A percentile compares a stretch with the other conserved stretches of the same genome.
Evolutionary conservation across 1,140 invertebrate species (phyloP).

Genomic region (Lepidurus packardi): DNA sequence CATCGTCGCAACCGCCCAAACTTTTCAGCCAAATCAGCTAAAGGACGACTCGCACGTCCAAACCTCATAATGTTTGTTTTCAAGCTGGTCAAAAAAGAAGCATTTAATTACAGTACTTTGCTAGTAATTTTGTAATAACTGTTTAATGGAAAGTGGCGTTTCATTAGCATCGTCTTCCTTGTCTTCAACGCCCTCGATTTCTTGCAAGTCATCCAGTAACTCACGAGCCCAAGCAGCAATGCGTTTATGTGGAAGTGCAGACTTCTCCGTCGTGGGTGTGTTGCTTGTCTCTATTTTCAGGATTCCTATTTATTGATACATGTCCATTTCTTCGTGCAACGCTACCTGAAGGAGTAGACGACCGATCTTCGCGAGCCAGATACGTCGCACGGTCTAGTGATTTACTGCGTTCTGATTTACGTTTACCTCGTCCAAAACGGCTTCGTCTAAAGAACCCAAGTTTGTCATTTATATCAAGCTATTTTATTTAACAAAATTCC

Average conservation of each 20-base stretch:
- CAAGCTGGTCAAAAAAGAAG: constrained; percentile 14
- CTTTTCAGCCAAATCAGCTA: constrained; percentile 23
- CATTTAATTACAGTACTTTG: background rate
- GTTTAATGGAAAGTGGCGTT: constrained; percentile 30
- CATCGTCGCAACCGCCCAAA: constrained; percentile 30
- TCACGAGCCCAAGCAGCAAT: constrained; percentile 34
- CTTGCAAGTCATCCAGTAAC: constrained; percentile 32
- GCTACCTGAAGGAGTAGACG: constrained; percentile 25
- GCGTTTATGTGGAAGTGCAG: constrained; percentile 28
- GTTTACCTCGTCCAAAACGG: constrained; percentile 15
- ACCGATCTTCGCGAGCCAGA: background rate
- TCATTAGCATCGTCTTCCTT: constrained; percentile 30
- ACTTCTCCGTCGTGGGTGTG: constrained; percentile 7
- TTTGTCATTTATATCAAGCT: too few relatives aligned
- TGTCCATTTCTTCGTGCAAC: constrained; percentile 22
- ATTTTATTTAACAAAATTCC: too few relatives aligned
- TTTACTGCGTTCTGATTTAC: constrained; percentile 28
- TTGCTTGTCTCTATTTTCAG: background rate
- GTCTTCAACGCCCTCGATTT: constrained; percentile 31
- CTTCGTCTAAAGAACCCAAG: background rate
- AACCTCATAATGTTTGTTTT: constrained; percentile 34
- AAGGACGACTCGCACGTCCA: constrained; percentile 21
- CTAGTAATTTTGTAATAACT: background rate
- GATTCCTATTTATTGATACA: background rate
- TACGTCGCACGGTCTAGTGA: constrained; percentile 29